phyloP scores from a whole-genome alignment of 2,797 vertebrate genomes.

The Falco concolor region DNA sequence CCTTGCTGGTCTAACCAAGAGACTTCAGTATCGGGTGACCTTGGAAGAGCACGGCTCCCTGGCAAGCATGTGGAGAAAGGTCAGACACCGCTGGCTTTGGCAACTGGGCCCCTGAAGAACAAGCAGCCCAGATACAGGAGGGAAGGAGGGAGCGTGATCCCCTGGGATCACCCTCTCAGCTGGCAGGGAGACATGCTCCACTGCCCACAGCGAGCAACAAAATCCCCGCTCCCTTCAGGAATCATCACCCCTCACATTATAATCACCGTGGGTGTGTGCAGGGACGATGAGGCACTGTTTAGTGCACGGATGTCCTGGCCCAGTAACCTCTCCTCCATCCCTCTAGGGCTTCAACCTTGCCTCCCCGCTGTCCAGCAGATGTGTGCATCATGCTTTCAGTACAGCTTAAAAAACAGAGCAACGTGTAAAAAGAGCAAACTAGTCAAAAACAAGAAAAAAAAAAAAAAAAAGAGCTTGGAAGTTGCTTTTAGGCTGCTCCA shows the following conservation, averaged over 20 bases:
- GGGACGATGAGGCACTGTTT: neutral
- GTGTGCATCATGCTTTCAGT: neutral
- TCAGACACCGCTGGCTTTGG: neutral
- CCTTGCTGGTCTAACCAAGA: neutral
- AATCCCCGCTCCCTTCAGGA: neutral
- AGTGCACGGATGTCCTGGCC: neutral
- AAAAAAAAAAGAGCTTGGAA: neutral
- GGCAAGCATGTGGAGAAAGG: accelerated
- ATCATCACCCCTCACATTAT: neutral
- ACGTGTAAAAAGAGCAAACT: neutral
- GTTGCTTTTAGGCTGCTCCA: neutral
- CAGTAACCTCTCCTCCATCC: neutral
- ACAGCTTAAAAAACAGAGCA: neutral
- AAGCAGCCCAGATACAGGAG: neutral
- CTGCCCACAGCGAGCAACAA: neutral
- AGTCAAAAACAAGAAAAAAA: neutral
- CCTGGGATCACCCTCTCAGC: neutral
- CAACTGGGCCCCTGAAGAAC: neutral
- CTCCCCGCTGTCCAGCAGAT: neutral
- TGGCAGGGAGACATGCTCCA: neutral
- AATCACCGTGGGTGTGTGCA: accelerated
- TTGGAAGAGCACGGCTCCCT: neutral
- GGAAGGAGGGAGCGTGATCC: neutral
- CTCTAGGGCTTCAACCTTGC: neutral
- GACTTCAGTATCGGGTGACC: neutral